These are phyloP conservation scores for Physocephala rufipes DNA, from an alignment of 2,888 invertebrate species.

Conservation along the genomic window DNA sequence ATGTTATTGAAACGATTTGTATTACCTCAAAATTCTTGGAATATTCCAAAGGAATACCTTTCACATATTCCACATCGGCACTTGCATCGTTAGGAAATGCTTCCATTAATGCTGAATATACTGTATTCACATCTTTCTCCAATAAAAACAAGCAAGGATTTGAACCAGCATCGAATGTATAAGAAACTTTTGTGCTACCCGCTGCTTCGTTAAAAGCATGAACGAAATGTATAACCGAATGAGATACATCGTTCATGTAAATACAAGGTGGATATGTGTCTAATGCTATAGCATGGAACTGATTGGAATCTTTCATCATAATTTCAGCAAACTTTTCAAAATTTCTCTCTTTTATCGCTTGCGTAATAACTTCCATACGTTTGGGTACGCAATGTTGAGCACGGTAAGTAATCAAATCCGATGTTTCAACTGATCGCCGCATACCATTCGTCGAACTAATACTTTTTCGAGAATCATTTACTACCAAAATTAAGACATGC, in stretches of 20 bases:
- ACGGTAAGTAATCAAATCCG: conserved; percentile 81
- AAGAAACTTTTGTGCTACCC: conserved; percentile 80
- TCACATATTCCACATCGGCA: conserved; percentile 67
- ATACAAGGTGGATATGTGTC: conserved; percentile 94
- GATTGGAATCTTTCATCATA: conserved; percentile 97
- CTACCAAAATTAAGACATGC: conserved; percentile 87
- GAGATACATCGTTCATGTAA: conserved; percentile 92
- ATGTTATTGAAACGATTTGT: neutral
- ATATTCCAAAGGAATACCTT: conserved; percentile 68
- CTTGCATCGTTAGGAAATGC: conserved; percentile 74
- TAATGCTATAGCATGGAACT: conserved; percentile 92
- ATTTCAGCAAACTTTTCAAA: conserved; percentile 89
- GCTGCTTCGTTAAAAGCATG: conserved; percentile 81
- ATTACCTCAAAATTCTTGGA: conserved; percentile 30
- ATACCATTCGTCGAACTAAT: conserved; percentile 90
- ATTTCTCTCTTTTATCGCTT: conserved; percentile 71
- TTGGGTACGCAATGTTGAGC: conserved; percentile 77
- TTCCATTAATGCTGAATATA: conserved; percentile 75
- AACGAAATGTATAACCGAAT: conserved; percentile 79
- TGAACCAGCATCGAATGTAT: conserved; percentile 98
- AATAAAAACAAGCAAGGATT: conserved; percentile 92
- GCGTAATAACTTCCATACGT: conserved; percentile 69
- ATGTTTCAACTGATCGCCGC: conserved; percentile 82
- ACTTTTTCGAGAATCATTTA: conserved; percentile 83
- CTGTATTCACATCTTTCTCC: conserved; percentile 76